Base-by-base conservation (phyloP, 1,140 invertebrate species). In the Microvelia longipes region DNA sequence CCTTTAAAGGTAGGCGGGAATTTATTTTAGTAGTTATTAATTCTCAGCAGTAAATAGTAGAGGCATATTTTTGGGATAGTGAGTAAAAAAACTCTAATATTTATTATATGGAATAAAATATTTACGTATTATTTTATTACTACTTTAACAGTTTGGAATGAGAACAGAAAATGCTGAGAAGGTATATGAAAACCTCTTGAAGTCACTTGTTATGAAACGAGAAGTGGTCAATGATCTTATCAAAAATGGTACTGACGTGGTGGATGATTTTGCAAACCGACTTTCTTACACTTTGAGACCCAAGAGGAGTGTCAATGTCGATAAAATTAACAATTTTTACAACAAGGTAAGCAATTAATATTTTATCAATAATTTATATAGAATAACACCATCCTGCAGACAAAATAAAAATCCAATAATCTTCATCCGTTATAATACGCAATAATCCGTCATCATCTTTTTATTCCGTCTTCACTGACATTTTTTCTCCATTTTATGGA, bases 241-340 rank as follows among this genome's bases (percentile, higher is more conserved):
- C 5, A 50, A 50, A 50, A 50, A 50, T 50, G 35, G 35, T 19
- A 50, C 35, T 11, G 35, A 50, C 19, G 5, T 50, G 5, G 35
- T 19, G 5, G 35, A 50, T 50, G 35, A 50, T 11, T 5, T 50
- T 11, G 35, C 35, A 5, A 62, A 61, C n/a, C 27, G 68, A 27
- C 30, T 27, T 70, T 30, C 74, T 67, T 67, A 19, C 75, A 81
- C 14, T 76, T 77, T 1, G 77, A 76, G 68, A 69, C 76, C 78
- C 25, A 80, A 81, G 63, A 81, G 87, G 0, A 84, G 62, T 64
- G 62, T 86, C 11, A 81, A 88, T 1, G 84, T 83, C 66, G 82
- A 82, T 67, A 50, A 50, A 50, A 19, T 50, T 50, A 50, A 50
- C 35, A 19, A 50, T 50, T 50, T 50, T 50, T 65, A 65, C 26